Evolutionary conservation across 2,888 invertebrate genomes (phyloP).

Genomic region (Chrysodeixis includens): DNA sequence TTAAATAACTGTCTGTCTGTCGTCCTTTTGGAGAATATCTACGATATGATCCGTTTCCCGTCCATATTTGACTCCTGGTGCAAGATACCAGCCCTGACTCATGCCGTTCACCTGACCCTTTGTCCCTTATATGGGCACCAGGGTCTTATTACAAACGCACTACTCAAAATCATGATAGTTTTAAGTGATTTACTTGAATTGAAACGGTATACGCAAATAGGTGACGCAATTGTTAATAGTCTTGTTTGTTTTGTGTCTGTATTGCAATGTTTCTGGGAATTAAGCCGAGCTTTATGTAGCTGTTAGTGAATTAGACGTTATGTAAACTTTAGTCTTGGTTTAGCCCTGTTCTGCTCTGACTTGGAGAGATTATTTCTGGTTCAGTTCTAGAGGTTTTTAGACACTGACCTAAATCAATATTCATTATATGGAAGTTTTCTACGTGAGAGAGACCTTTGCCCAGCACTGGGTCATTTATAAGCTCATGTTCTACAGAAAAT

Average conservation of each 20-base stretch:
- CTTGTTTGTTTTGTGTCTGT: slow-evolving; percentile 12
- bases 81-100: slow-evolving; percentile 48
- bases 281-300: not conserved
- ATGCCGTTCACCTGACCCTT: slow-evolving; percentile 48
- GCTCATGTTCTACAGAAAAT: no score
- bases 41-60: slow-evolving; percentile 30
- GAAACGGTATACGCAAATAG: slow-evolving; percentile 7
- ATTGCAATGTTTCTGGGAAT: not conserved
- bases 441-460: no score
- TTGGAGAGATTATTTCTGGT: no score
- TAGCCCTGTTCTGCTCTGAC: no score
- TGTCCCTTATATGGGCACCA: slow-evolving; percentile 50
- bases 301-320: not conserved
- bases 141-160: slow-evolving; percentile 42
- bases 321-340: no score
- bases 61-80: slow-evolving; percentile 32
- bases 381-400: no score
- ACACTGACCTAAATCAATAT: no score
- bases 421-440: no score
- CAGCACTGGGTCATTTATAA: no score
- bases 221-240: slow-evolving; percentile 43
- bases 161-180: slow-evolving; percentile 52
- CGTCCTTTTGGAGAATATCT: slow-evolving; percentile 25
- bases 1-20: slow-evolving; percentile 3
- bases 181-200: slow-evolving; percentile 34